phyloP scores from a whole-genome alignment of 2,113 vertebrate species.

The Stegostoma tigrinum region DNA sequence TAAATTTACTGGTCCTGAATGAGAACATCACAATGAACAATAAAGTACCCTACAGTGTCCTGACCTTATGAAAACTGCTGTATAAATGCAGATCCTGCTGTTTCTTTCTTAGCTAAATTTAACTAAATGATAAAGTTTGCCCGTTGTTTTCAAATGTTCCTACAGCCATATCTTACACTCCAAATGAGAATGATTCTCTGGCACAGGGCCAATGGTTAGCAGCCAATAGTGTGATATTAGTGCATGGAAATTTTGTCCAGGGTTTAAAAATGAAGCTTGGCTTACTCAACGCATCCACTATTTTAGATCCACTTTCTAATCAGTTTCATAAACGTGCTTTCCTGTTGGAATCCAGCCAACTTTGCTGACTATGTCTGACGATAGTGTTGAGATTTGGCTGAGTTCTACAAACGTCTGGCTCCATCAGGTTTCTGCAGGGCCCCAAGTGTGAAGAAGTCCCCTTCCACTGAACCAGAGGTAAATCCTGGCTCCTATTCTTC shows the following conservation, averaged over 20 bases:
- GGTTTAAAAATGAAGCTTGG: background rate
- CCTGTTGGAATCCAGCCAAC: background rate
- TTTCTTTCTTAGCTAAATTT: background rate
- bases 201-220: background rate
- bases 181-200: background rate
- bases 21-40: background rate
- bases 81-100: background rate
- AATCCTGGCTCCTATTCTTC: background rate
- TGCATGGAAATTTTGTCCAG: background rate
- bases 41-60: background rate
- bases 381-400: background rate
- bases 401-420: background rate
- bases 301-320: background rate
- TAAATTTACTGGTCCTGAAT: too few species aligned
- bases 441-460: background rate
- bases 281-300: background rate
- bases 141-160: background rate
- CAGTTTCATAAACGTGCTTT: background rate
- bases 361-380: background rate
- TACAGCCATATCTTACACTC: background rate
- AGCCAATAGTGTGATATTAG: background rate
- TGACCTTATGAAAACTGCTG: background rate
- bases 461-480: background rate
- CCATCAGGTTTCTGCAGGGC: background rate
- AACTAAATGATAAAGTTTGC: background rate